Base-by-base conservation (phyloP, 2,113 vertebrate species). In the Alligator sinensis region DNA sequence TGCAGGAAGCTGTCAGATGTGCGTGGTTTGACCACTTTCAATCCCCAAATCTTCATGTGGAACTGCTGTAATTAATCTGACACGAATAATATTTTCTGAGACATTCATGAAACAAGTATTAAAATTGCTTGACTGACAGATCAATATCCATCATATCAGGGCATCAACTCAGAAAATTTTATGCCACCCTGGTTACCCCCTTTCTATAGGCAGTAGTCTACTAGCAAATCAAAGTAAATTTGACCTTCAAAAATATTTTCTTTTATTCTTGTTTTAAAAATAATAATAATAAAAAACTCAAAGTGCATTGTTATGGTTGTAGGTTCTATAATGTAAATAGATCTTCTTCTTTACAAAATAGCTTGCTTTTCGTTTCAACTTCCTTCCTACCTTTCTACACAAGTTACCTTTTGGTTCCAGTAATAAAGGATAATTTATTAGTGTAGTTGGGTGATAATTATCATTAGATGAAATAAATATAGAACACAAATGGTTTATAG, bases 401-500 rank as follows among this genome's bases (percentile, higher is more conserved):
- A 95, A 86, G 64, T 83, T 96, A 95, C 89, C 88, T 96, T 95
- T 91, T 91, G 78, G 76, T 70, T 93, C 28, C 62, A 81, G 84
- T 82, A 94, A 90, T 88, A 96, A 90, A 94, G 91, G 58, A 83
- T 91, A 80, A 95, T 94, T 92, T 96, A 96, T 97, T 91, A 93
- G 91, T 92, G 68, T 77, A 96, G 91, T 96, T 93, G 22, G 89
- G 86, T 97, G 92, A 92, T 94, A 95, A 97, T 97, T 91, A 93
- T 80, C 86, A 94, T 68, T 90, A 92, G 59, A 91, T 86, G 82
- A 97, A 97, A 93, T 86, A 94, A 96, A 95, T 72, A 87, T 94
- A 97, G 96, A 93, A 61, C 90, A 96, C 89, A 95, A 97, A 94
- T 97, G 92, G 90, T 79, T 97, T 97, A 90, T 96, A 97, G 89